phyloP scores from a whole-genome alignment of 1,140 invertebrate species.

The Brachionus calyciflorus region DNA sequence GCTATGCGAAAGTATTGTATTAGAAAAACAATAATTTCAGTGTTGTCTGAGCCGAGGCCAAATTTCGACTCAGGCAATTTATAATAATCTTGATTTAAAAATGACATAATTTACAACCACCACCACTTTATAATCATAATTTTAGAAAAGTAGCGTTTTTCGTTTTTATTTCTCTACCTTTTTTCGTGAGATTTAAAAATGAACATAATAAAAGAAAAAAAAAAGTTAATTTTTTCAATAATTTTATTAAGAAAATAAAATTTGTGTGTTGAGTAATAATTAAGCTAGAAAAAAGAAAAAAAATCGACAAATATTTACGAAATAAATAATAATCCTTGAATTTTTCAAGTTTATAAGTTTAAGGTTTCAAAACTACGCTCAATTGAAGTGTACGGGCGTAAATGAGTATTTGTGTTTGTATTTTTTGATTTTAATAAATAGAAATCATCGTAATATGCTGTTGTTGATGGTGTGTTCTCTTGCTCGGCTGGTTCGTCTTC shows the following conservation, averaged over 20 bases:
- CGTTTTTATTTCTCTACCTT: not conserved
- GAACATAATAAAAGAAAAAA: not conserved
- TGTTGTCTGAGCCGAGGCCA: slow-evolving; percentile 33
- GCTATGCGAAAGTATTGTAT: slow-evolving; percentile 1
- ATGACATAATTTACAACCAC: too few relatives aligned
- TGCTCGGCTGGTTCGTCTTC: slow-evolving; percentile 14
- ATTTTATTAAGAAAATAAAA: not conserved
- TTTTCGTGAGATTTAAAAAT: not conserved
- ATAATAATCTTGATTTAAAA: not conserved
- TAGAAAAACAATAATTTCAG: slow-evolving; percentile 28
- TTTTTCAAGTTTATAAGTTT: too few relatives aligned
- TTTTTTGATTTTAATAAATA: not conserved
- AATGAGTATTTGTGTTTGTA: not conserved
- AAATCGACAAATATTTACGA: not conserved
- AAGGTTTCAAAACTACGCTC: not conserved
- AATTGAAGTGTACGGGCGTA: slow-evolving; percentile 1
- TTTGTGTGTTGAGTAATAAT: not conserved
- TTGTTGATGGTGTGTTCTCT: not conserved
- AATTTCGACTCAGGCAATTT: slow-evolving; percentile 30
- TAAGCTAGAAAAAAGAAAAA: not conserved
- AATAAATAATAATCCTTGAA: too few relatives aligned
- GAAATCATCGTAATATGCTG: not conserved
- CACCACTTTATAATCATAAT: too few relatives aligned
- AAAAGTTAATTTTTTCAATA: slow-evolving; percentile 16
- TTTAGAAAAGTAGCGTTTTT: not conserved